phyloP scores from a whole-genome alignment of 2,888 invertebrate genomes.

The Caenorhabditis sulstoni region DNA sequence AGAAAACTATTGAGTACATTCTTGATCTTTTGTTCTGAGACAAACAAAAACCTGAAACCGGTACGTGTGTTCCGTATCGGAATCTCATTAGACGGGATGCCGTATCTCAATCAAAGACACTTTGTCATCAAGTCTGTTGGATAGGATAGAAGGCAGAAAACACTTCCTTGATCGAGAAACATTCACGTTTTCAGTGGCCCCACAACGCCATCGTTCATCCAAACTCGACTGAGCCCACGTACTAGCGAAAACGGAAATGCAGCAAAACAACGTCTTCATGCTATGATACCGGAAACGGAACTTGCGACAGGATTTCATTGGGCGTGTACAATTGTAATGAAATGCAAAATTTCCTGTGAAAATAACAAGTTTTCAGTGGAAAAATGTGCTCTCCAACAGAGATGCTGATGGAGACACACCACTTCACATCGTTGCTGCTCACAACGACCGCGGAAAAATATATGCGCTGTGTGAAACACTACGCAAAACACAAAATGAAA shows the following conservation, averaged over 20 bases:
- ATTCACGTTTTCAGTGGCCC: constrained; percentile 52
- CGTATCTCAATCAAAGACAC: neutral
- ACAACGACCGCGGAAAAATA: constrained; percentile 78
- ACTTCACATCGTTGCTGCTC: constrained; percentile 79
- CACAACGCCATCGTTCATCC: constrained; percentile 61
- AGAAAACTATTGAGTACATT: too few relatives aligned
- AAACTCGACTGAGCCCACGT: constrained; percentile 60
- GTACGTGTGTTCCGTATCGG: too few relatives aligned
- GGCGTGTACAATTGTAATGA: constrained; percentile 73
- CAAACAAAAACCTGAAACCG: too few relatives aligned
- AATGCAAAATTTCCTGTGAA: neutral
- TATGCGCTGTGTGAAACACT: constrained; percentile 80
- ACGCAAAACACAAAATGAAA: constrained; percentile 70
- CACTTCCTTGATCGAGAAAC: neutral
- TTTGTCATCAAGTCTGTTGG: neutral
- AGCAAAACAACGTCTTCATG: constrained; percentile 76
- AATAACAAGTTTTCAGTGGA: constrained; percentile 28
- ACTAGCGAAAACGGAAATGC: constrained; percentile 39
- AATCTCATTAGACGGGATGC: neutral
- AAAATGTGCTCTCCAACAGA: constrained; percentile 44
- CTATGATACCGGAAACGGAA: constrained; percentile 73
- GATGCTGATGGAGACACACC: constrained; percentile 80
- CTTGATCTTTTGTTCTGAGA: too few relatives aligned
- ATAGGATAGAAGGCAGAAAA: constrained; percentile 34
- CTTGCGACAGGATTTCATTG: constrained; percentile 79